phyloP scores from a whole-genome alignment of 2,888 invertebrate species.

The Ferdinandea cuprea region DNA sequence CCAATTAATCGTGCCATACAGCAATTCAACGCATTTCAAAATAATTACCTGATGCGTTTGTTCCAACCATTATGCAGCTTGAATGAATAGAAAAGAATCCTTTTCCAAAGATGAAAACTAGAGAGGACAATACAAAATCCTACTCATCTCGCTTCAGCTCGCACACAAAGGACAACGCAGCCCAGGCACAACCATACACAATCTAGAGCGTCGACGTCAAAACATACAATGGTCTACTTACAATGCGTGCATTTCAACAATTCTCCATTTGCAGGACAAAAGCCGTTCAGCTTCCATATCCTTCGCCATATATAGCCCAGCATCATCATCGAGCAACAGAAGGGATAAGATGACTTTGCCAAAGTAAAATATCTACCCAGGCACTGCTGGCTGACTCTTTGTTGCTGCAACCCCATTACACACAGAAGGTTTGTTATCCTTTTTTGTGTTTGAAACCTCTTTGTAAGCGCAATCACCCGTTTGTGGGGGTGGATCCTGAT shows the following conservation, averaged over 20 bases:
- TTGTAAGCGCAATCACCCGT: slow-evolving; percentile 60
- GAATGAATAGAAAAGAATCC: slow-evolving; percentile 13
- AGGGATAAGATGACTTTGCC: slow-evolving; percentile 64
- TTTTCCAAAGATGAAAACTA: slow-evolving; percentile 22
- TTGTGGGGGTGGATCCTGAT: slow-evolving; percentile 67
- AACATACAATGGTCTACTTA: slow-evolving; percentile 62
- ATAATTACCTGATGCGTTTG: slow-evolving; percentile 34
- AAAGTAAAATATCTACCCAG: slow-evolving; percentile 42
- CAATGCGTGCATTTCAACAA: slow-evolving; percentile 65
- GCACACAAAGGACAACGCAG: slow-evolving; percentile 20
- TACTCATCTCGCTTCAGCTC: slow-evolving; percentile 57
- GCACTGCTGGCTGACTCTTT: slow-evolving; percentile 19
- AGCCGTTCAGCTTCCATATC: slow-evolving; percentile 52
- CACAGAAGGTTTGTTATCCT: slow-evolving; percentile 28
- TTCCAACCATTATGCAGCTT: slow-evolving; percentile 12
- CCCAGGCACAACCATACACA: slow-evolving; percentile 31
- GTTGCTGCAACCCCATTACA: slow-evolving; percentile 51
- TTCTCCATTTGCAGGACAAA: slow-evolving; percentile 61
- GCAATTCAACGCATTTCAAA: slow-evolving; percentile 9
- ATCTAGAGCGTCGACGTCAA: slow-evolving; percentile 64
- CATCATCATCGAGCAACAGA: slow-evolving; percentile 38
- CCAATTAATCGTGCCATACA: background rate
- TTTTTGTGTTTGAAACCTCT: slow-evolving; percentile 23
- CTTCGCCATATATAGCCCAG: slow-evolving; percentile 25
- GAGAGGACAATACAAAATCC: slow-evolving; percentile 63